Evolutionary conservation across 2,797 vertebrate genomes (phyloP), one percentile per base, ranked within the genome.

Genomic region (Silurus lanzhouensis): DNA sequence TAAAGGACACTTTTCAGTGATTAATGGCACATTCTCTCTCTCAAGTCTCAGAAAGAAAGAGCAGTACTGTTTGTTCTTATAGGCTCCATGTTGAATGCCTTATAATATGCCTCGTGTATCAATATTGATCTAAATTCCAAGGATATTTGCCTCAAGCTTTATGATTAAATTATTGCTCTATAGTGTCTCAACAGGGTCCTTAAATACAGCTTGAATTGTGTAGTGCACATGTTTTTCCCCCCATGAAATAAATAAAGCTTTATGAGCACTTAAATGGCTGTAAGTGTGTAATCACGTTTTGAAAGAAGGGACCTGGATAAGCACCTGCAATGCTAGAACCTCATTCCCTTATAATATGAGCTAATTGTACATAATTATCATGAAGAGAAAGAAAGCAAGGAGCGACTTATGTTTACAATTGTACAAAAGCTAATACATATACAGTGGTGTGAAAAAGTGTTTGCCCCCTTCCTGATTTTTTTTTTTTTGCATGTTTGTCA

Each of bases 71-170:
- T 87, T 91, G 84, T 83, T 83, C 89, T 89, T 90, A 84, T 83
- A 85, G 88, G 88, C 90, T 92, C 90, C 88, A 87, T 88, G 90
- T 90, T 91, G 87, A 92, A 90, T 90, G 89, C 85, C 89, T 94
- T 93, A 91, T 93, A 92, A 91, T 91, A 88, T 82, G 48, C 52
- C 91, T 92, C 92, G 93, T 94, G 92, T 93, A 93, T 94, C 91
- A 84, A 86, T 90, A 91, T 92, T 90, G 92, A 92, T 91, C 92
- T 83, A 87, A 91, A 92, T 92, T 92, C 85, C 84, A 81, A 84
- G 88, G 90, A 91, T 91, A 87, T 88, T 71, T 68, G 91, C 92
- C 91, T 87, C 71, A 70, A 93, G 92, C 89, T 88, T 87, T 87
- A 89, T 93, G 91, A 90, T 94, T 94, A 94, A 93, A 93, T 91